Base-by-base conservation (phyloP, 2,797 vertebrate species). In the Oreortyx pictus region DNA sequence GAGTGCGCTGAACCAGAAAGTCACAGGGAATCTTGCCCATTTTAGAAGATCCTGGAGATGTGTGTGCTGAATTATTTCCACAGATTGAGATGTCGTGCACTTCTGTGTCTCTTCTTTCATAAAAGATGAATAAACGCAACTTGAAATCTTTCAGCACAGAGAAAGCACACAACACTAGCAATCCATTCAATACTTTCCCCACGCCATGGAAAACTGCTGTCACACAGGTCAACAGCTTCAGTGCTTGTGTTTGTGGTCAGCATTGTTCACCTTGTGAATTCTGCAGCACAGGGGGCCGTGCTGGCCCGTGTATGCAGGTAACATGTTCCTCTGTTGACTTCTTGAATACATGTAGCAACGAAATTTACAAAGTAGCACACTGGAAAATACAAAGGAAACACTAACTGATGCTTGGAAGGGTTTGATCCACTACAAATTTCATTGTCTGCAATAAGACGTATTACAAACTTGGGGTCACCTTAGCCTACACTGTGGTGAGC, bases 311-410 rank as follows among this genome's bases (percentile, higher is more conserved):
- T 41, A 14, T 41, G 79, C 79, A 67, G 65, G 73, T 13, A 41
- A 60, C 73, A 82, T 75, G 74, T 93, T 95, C 82, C 83, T 85
- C 80, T 89, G 89, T 90, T 89, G 43, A 71, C 86, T 91, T 95
- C 70, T 95, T 83, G 57, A 67, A 54, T 90, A 70, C 62, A 7
- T 27, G 16, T 17, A 64, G 92, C 64, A 83, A 47, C 49, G 13
- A 81, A 78, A 78, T 90, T 92, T 92, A 82, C 80, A 61, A 86
- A 88, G 83, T 65, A 74, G 17, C 47, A 70, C 80, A 39, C 62
- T 31, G 22, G 86, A 56, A 74, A 78, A 83, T 35, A 86, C 59
- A 90, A 96, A 94, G 76, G 80, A 81, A 78, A 29, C 56, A 88
- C 74, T 82, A 72, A 66, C 67, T 52, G 68, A 57, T 80, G 49